Conservation (phyloP, 1,140 invertebrate species). For the Zaprionus ghesquierei region DNA sequence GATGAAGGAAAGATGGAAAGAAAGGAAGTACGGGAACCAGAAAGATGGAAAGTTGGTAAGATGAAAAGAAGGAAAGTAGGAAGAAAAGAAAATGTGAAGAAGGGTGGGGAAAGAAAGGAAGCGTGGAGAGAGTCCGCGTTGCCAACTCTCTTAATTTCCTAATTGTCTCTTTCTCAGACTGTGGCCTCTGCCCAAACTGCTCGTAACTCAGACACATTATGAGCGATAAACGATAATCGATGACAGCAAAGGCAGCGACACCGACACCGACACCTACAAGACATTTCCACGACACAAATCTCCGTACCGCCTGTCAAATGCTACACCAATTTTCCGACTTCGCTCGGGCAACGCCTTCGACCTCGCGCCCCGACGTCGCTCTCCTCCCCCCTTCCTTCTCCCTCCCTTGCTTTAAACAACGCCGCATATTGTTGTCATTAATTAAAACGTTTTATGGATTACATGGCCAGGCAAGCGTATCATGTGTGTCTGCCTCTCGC, state of each 20-base stretch:
- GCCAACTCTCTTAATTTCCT: background rate
- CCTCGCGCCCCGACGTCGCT: background rate
- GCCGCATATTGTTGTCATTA: conserved; percentile 80
- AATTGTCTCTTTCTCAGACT: background rate
- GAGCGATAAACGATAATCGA: conserved; percentile 46
- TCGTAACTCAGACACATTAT: conserved; percentile 61
- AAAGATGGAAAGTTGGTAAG: too few species aligned
- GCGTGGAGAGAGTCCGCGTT: too few species aligned
- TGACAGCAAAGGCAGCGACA: conserved; percentile 20
- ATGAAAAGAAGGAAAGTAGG: too few species aligned
- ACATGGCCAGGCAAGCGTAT: conserved; percentile 57
- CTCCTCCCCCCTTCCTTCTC: background rate
- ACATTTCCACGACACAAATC: conserved; percentile 62
- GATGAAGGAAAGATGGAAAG: background rate
- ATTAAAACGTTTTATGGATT: conserved; percentile 81
- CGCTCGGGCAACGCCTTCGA: background rate
- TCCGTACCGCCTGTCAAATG: conserved; percentile 52
- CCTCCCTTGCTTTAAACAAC: conserved; percentile 50
- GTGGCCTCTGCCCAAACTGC: conserved; percentile 29
- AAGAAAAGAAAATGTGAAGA: too few species aligned
- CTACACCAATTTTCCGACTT: conserved; percentile 37
- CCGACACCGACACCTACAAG: conserved; percentile 30
- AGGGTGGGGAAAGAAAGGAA: too few species aligned
- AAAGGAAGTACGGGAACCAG: too few species aligned
- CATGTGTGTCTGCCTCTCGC: background rate